A percentile compares a stretch with the other conserved stretches of the same genome.
Evolutionary conservation across 2,113 vertebrate genomes (phyloP).

Genomic region (Petroica traversi): DNA sequence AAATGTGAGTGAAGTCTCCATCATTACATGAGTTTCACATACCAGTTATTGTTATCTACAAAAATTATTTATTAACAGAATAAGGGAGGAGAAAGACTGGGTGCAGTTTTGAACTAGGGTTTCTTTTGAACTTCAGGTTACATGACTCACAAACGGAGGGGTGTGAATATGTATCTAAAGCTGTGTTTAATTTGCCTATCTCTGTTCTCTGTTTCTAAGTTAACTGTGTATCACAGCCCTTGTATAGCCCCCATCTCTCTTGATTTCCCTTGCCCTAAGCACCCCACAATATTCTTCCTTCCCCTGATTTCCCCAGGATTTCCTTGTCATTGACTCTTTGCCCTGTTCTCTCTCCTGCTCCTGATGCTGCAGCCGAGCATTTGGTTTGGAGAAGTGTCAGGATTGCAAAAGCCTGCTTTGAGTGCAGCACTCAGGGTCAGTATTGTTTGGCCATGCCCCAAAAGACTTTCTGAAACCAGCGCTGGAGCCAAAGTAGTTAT

Average conservation of each 20-base stretch:
- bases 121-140: neutral
- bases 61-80: conserved; percentile 57
- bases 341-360: neutral
- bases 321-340: neutral
- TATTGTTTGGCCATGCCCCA: neutral
- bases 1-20: neutral
- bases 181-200: neutral
- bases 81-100: neutral
- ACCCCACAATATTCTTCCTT: neutral
- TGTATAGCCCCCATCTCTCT: neutral
- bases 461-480: neutral
- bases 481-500: neutral
- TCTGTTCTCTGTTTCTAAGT: neutral
- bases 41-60: neutral
- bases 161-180: neutral
- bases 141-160: neutral
- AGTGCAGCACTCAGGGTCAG: neutral
- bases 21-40: neutral
- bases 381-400: neutral
- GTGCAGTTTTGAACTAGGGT: neutral
- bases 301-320: neutral
- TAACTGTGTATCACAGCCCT: neutral
- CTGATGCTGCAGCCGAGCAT: neutral
- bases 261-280: neutral
- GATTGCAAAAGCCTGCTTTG: neutral